Evolutionary conservation across 2,797 vertebrate species (phyloP).

Genomic region (Eremophila alpestris): DNA sequence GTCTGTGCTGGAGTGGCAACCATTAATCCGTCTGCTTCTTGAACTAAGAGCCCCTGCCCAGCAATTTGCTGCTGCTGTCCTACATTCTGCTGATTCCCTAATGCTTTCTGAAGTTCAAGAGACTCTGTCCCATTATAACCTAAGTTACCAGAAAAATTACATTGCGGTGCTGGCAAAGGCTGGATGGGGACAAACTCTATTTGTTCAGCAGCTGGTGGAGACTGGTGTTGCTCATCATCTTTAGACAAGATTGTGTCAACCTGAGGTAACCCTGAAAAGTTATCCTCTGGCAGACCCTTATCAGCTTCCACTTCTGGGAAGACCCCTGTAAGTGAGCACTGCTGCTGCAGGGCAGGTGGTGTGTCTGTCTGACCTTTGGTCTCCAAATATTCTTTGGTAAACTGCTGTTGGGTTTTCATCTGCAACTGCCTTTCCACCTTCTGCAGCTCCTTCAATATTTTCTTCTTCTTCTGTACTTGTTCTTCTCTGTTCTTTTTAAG

Average conservation of each 20-base stretch:
- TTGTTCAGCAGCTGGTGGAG: constrained; percentile 83
- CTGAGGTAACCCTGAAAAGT: constrained; percentile 91
- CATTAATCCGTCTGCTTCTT: constrained; percentile 97
- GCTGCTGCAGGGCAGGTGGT: constrained; percentile 79
- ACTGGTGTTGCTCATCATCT: constrained; percentile 83
- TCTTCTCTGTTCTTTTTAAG: constrained; percentile 98
- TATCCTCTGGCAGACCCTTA: constrained; percentile 79
- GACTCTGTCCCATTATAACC: constrained; percentile 88
- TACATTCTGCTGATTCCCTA: constrained; percentile 86
- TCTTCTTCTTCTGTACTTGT: constrained; percentile 99
- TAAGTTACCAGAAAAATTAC: constrained; percentile 90
- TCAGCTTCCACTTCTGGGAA: constrained; percentile 80
- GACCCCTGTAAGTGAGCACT: constrained; percentile 84
- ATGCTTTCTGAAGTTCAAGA: constrained; percentile 92
- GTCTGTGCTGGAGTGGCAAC: constrained; percentile 98
- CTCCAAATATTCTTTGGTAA: constrained; percentile 99
- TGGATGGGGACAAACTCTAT: constrained; percentile 91
- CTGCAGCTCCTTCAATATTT: constrained; percentile 99
- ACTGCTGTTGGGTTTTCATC: constrained; percentile 99
- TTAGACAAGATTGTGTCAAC: constrained; percentile 89
- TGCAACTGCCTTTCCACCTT: constrained; percentile 99
- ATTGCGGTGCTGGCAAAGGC: constrained; percentile 84
- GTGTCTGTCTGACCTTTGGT: constrained; percentile 95
- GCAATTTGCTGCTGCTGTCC: constrained; percentile 89
- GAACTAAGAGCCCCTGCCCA: constrained; percentile 89